A percentile compares a stretch with the other conserved stretches of the same genome.
phyloP scores from a whole-genome alignment of 35 echinoderm and acorn worm genomes.

The Stichopus chloronotus region DNA sequence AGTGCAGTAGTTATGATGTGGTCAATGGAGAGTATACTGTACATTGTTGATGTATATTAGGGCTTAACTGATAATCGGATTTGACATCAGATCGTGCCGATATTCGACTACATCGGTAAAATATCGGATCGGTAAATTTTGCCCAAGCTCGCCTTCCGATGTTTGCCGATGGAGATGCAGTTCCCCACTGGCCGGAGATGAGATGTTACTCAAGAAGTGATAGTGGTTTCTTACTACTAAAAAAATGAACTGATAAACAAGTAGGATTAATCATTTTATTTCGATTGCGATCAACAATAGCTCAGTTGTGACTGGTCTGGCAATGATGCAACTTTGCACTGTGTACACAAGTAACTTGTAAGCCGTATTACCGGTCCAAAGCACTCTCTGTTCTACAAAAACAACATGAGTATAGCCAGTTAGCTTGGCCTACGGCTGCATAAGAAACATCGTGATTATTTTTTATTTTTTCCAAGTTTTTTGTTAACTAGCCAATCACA shows the following conservation, averaged over 20 bases:
- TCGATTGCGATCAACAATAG: not conserved
- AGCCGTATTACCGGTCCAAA: not conserved
- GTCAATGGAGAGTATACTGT: too few species aligned
- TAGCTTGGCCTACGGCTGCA: not conserved
- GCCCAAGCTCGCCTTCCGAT: too few species aligned
- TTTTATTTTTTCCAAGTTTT: not conserved
- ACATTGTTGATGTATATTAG: too few species aligned
- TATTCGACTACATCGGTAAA: too few species aligned
- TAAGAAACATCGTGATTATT: constrained; percentile 5
- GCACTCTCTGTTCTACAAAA: not conserved
- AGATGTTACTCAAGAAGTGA: not conserved
- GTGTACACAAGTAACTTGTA: not conserved
- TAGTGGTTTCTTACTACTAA: not conserved
- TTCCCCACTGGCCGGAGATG: not conserved
- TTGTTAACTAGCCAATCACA: constrained; percentile 10
- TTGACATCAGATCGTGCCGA: too few species aligned
- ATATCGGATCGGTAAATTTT: too few species aligned
- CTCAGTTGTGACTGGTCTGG: not conserved
- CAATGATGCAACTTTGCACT: not conserved
- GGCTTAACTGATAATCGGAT: too few species aligned
- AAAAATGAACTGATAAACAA: constrained; percentile 15
- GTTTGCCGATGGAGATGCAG: not conserved
- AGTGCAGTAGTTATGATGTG: too few species aligned
- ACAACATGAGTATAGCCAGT: not conserved
- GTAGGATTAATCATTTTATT: not conserved